Percentiles rank a stretch among this genome's conserved stretches.
These are phyloP conservation scores for Ibidorhyncha struthersii DNA, from an alignment of 2,113 vertebrate species.

Conservation along the genomic window DNA sequence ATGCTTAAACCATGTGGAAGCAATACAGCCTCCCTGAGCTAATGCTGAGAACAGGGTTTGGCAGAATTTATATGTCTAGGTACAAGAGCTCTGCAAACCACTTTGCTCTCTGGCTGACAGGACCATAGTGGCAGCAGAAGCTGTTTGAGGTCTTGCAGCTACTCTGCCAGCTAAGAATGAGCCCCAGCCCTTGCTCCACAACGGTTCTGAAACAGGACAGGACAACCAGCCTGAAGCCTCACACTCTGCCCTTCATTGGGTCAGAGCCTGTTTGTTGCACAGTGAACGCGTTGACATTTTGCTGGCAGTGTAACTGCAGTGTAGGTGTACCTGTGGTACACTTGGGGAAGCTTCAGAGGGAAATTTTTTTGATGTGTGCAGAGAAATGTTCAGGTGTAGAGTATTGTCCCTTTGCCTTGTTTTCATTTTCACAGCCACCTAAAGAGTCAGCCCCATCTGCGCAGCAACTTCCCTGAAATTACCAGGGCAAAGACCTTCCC, in stretches of 20 bases:
- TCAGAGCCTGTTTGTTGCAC: neutral
- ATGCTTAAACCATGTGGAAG: neutral
- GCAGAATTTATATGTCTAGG: neutral
- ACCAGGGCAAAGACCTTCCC: constrained; percentile 35
- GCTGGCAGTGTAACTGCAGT: neutral
- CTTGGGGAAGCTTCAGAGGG: neutral
- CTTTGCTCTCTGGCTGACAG: neutral
- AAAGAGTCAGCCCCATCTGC: neutral
- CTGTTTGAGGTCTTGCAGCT: neutral
- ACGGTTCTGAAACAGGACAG: neutral
- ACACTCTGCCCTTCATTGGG: neutral
- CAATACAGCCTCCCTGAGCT: neutral
- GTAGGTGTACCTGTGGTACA: neutral
- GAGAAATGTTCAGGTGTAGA: neutral
- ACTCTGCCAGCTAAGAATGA: neutral
- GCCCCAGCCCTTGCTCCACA: neutral
- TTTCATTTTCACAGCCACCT: neutral
- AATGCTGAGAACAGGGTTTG: neutral
- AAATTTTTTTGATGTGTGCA: neutral
- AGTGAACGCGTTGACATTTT: accelerated
- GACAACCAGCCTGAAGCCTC: accelerated
- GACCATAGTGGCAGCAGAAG: neutral
- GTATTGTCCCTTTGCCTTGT: neutral
- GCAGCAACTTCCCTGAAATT: constrained; percentile 23
- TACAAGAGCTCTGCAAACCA: neutral